A percentile compares a stretch with the other conserved stretches of the same genome.
Evolutionary conservation across 2,888 invertebrate species (phyloP).

Genomic region (Clivina fossor): DNA sequence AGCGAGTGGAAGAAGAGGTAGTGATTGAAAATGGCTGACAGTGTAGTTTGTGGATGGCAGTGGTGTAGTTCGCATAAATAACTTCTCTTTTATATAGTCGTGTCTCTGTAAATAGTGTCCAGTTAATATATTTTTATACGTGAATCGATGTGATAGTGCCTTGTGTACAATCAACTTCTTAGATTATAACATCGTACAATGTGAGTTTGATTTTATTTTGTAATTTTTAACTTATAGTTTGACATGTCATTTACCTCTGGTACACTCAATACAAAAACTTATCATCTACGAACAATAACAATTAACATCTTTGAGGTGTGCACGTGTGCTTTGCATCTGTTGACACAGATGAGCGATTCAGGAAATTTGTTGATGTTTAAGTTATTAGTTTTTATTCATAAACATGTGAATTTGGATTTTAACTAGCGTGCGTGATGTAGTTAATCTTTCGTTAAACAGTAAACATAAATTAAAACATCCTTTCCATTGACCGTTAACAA

Average conservation of each 20-base stretch:
- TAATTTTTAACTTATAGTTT: conserved; percentile 32
- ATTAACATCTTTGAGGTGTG: conserved; percentile 14
- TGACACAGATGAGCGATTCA: conserved; percentile 11
- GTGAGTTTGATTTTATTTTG: conserved; percentile 30
- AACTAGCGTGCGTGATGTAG: conserved; percentile 6
- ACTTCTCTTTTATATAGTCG: conserved; percentile 28
- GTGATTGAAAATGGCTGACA: conserved; percentile 32
- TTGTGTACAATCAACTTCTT: conserved; percentile 19
- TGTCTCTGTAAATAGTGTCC: conserved; percentile 25
- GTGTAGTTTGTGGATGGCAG: conserved; percentile 22
- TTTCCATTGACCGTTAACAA: too few species aligned
- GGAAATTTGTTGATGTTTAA: conserved; percentile 2
- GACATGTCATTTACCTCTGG: conserved; percentile 34
- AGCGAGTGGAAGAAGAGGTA: conserved; percentile 19
- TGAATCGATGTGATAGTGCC: conserved; percentile 23
- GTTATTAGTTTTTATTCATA: conserved; percentile 1
- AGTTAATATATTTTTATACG: conserved; percentile 23
- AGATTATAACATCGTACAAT: conserved; percentile 6
- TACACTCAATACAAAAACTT: conserved; percentile 28
- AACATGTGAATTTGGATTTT: conserved; percentile 4
- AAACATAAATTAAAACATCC: conserved; percentile 23
- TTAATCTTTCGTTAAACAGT: conserved; percentile 17
- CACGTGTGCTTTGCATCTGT: conserved; percentile 22
- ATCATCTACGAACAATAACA: conserved; percentile 25
- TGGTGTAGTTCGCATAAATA: conserved; percentile 29